Evolutionary conservation across 2,888 invertebrate genomes (phyloP).

Genomic region (Dysmachus trigonus): DNA sequence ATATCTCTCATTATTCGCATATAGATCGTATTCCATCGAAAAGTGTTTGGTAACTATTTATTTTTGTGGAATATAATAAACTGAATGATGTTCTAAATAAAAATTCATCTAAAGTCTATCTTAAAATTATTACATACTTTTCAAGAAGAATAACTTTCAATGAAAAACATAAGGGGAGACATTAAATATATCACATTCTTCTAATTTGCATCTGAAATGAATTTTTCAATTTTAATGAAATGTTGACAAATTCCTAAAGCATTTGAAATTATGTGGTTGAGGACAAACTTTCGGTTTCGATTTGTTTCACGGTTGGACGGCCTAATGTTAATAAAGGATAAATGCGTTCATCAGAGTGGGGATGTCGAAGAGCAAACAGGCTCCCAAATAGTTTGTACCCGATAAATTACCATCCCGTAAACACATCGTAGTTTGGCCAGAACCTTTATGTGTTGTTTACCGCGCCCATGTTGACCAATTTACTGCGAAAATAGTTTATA

Average conservation of each 20-base stretch:
- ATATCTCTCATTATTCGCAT: not conserved
- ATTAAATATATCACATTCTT: not conserved
- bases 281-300: not conserved
- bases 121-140: too few relatives aligned
- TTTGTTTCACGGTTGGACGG: not conserved
- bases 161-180: too few relatives aligned
- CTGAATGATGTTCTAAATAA: too few relatives aligned
- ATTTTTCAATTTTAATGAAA: not conserved
- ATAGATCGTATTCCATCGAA: not conserved
- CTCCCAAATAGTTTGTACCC: conserved; percentile 3
- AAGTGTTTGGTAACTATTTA: not conserved
- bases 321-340: conserved; percentile 1
- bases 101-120: too few relatives aligned
- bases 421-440: not conserved
- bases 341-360: not conserved
- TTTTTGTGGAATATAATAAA: too few relatives aligned
- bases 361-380: not conserved
- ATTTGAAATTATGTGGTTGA: not conserved
- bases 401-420: conserved; percentile 6
- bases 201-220: not conserved
- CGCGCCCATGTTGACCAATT: conserved; percentile 16
- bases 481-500: conserved; percentile 10
- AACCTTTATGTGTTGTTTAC: not conserved
- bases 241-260: not conserved
- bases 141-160: too few relatives aligned